Evolutionary conservation across 2,888 invertebrate genomes (phyloP).

Genomic region (Drosophila nr. perissopoda): DNA sequence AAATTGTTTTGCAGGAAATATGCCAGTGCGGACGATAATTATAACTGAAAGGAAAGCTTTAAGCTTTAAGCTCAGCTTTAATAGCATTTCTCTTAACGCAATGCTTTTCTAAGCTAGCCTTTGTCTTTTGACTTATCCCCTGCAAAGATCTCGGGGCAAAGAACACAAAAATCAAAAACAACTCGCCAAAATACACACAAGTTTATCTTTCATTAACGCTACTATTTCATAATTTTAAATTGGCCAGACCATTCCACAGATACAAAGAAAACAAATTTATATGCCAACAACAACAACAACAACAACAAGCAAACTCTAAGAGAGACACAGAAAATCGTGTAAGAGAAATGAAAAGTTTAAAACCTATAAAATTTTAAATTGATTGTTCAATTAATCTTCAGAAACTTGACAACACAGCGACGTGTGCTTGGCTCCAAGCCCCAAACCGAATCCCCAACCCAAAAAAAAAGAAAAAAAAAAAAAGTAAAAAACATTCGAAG

Average conservation of each 20-base stretch:
- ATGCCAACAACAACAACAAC: conserved; percentile 51
- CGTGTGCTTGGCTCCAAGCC: conserved; percentile 43
- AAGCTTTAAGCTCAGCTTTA: background rate
- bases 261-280: conserved; percentile 74
- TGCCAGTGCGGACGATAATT: background rate
- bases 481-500: background rate
- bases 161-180: conserved; percentile 9
- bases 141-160: background rate
- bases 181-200: conserved; percentile 52
- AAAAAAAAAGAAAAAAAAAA: background rate
- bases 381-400: conserved; percentile 85
- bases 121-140: background rate
- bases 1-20: conserved; percentile 16
- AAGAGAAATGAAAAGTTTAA: conserved; percentile 79
- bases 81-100: background rate
- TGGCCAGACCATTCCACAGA: conserved; percentile 53
- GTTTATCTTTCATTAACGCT: conserved; percentile 69
- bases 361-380: conserved; percentile 84
- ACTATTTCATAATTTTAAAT: conserved; percentile 76
- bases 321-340: conserved; percentile 60
- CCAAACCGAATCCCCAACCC: conserved; percentile 14
- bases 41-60: background rate
- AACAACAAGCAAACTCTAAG: background rate
- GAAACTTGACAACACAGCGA: conserved; percentile 78
- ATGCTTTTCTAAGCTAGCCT: background rate